Conservation (phyloP, 2,888 invertebrate genomes). For the Parapristionchus giblindavisi region DNA sequence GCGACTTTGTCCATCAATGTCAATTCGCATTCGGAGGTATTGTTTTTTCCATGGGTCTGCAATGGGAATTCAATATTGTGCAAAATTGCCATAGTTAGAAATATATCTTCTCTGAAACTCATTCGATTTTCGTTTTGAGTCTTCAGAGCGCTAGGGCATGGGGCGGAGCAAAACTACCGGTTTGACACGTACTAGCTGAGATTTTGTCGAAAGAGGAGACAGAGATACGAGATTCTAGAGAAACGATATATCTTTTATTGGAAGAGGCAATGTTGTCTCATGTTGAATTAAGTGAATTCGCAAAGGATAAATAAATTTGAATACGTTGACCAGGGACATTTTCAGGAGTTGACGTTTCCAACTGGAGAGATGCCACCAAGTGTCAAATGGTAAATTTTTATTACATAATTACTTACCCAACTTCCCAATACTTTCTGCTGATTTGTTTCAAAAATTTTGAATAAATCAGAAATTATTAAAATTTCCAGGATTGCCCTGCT, state of each 20-base stretch:
- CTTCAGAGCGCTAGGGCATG: no score
- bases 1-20: constrained; percentile 48
- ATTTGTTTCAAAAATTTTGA: background rate
- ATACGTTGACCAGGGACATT: no score
- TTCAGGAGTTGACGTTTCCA: constrained; percentile 10
- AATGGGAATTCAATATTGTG: background rate
- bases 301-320: background rate
- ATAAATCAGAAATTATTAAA: background rate
- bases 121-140: no score
- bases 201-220: no score
- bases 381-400: background rate
- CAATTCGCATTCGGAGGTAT: constrained; percentile 38
- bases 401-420: background rate
- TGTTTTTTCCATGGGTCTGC: background rate
- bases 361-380: background rate
- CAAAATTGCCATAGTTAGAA: background rate
- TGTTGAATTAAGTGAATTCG: background rate
- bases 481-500: background rate
- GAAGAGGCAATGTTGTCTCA: background rate
- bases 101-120: no score
- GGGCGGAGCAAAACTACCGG: no score
- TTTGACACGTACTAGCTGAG: no score
- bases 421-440: background rate
- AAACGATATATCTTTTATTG: background rate
- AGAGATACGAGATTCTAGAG: constrained; percentile 43